phyloP scores from a whole-genome alignment of 2,888 invertebrate species.

The Caenorhabditis afra region DNA sequence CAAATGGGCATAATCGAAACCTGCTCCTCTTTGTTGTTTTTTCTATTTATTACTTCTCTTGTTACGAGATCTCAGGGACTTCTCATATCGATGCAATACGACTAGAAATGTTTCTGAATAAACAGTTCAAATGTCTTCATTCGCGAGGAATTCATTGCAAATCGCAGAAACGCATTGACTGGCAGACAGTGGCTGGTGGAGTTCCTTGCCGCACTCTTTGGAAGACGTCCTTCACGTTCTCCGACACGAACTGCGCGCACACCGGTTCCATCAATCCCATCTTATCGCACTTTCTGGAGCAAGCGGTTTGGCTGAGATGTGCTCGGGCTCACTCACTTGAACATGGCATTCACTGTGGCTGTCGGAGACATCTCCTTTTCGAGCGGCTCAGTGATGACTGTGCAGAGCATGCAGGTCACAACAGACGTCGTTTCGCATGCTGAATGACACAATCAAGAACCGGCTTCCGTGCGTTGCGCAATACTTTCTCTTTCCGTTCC shows the following conservation, averaged over 20 bases:
- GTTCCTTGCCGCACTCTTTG: slow-evolving; percentile 57
- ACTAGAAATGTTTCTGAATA: slow-evolving; percentile 10
- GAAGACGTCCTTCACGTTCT: slow-evolving; percentile 67
- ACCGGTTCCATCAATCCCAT: slow-evolving; percentile 71
- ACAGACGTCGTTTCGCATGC: slow-evolving; percentile 50
- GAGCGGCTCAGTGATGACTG: slow-evolving; percentile 43
- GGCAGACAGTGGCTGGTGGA: slow-evolving; percentile 55
- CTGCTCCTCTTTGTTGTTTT: background rate
- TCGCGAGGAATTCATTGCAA: slow-evolving; percentile 6
- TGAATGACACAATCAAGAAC: slow-evolving; percentile 4
- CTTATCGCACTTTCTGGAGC: slow-evolving; percentile 63
- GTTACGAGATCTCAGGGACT: slow-evolving; percentile 31
- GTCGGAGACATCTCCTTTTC: slow-evolving; percentile 40
- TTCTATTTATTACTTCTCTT: slow-evolving; percentile 16
- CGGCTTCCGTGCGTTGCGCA: slow-evolving; percentile 2
- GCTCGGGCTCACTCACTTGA: slow-evolving; percentile 17
- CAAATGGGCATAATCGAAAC: slow-evolving; percentile 53
- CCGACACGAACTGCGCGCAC: slow-evolving; percentile 67
- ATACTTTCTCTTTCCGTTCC: slow-evolving; percentile 4
- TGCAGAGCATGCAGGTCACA: slow-evolving; percentile 54
- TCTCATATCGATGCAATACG: slow-evolving; percentile 17
- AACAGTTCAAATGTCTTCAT: slow-evolving; percentile 47
- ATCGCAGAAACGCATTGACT: slow-evolving; percentile 50
- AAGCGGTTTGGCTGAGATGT: background rate
- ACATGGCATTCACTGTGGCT: slow-evolving; percentile 43